These are phyloP conservation scores for Amblyopsis hoosieri DNA, from an alignment of 2,797 vertebrate species.

Conservation along the genomic window DNA sequence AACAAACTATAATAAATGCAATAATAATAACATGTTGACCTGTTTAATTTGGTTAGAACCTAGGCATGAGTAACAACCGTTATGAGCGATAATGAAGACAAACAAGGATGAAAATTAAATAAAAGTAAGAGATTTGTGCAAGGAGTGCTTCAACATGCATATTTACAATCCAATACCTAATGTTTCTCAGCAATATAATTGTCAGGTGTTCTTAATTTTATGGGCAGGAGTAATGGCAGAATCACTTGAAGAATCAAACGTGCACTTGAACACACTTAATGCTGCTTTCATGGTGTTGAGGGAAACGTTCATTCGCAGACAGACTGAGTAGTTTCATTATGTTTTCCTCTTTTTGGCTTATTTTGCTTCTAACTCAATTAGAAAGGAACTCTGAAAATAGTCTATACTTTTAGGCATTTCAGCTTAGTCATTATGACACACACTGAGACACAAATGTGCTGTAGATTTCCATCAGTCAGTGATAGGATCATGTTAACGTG, in stretches of 20 bases:
- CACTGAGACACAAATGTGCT: constrained; percentile 59
- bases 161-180: too few relatives aligned
- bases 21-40: constrained; percentile 35
- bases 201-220: not conserved
- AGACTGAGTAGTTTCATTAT: constrained; percentile 21
- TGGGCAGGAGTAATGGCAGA: not conserved
- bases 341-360: constrained; percentile 18
- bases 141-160: constrained; percentile 39
- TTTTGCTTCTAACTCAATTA: constrained; percentile 43
- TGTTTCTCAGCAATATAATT: too few relatives aligned
- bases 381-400: constrained; percentile 19
- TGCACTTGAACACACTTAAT: constrained; percentile 55
- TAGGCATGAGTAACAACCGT: constrained; percentile 62
- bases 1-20: constrained; percentile 23
- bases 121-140: constrained; percentile 31
- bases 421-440: constrained; percentile 18
- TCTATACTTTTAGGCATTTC: constrained; percentile 13
- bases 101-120: constrained; percentile 32
- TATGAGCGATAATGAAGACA: constrained; percentile 45
- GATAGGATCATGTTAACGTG: constrained; percentile 7
- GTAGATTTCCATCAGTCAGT: constrained; percentile 51
- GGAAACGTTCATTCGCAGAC: constrained; percentile 41
- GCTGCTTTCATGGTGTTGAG: constrained; percentile 38
- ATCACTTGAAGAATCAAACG: constrained; percentile 2
- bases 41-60: constrained; percentile 64